Evolutionary conservation across 2,888 invertebrate species (phyloP), one percentile per base, ranked within the genome.

Genomic region (Drosophila mimetica): DNA sequence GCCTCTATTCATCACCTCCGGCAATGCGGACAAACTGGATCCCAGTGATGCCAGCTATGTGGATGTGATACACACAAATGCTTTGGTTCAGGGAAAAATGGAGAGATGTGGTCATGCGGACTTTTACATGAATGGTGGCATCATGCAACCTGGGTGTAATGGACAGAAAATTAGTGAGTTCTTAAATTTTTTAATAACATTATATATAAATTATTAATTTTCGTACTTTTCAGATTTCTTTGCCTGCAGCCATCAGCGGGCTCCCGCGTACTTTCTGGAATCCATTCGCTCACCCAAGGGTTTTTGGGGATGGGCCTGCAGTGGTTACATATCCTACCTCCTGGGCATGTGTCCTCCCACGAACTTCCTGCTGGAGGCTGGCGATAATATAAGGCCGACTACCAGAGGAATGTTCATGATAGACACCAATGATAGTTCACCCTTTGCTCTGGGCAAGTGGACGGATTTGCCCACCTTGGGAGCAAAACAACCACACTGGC

Each of bases 91-190:
- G 78, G 95, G 95, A 0, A 94, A 94, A 76, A 89, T 94, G 16
- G 94, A 95, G 75, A 91, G 93, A 32, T 93, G 94, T 74, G 95
- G 95, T 0, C 95, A 95, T 84, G 93, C 94, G 0, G 95, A 96
- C 81, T 96, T 95, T 86, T 95, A 95, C 79, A 92, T 95, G 88
- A 95, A 95, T 79, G 95, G 95, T 0, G 95, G 95, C 0, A 92
- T 94, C 22, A 91, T 93, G 37, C 95, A 95, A 76, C 95, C 95
- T 0, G 95, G 95, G 0, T 95, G 95, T 85, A 69, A 69, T 36
- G 72, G 71, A 92, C 93, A 92, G 91, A 91, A 63, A 90, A 81
- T 89, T 90, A 89, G 89, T 90, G 63, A 91, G 92, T n/a, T n/a
- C n/a, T n/a, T n/a, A n/a, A n/a, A n/a, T n/a, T n/a, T n/a, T n/a